These are phyloP conservation scores for Montipora cactus DNA, from an alignment of 64 coral and sea anemone species.

Conservation along the genomic window DNA sequence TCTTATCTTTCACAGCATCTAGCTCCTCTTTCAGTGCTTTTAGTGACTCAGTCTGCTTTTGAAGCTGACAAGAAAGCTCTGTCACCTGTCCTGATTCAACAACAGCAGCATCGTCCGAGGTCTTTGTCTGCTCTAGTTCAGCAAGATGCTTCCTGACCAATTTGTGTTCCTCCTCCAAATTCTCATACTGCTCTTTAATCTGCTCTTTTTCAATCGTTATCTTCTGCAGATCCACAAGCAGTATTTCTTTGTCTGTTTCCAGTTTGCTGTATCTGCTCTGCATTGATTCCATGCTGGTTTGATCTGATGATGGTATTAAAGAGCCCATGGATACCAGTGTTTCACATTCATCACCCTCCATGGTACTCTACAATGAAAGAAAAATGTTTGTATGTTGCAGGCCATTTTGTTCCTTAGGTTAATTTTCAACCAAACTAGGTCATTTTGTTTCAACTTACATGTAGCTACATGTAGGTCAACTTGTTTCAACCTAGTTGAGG, in stretches of 20 bases:
- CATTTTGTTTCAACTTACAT: too few species aligned
- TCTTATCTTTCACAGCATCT: not conserved
- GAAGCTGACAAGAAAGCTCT: not conserved
- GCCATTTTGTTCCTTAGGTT: not conserved
- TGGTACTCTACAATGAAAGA: constrained; percentile 1
- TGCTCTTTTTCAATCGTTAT: constrained; percentile 28
- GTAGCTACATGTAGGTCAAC: too few species aligned
- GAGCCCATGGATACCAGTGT: constrained; percentile 3
- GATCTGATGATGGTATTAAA: not conserved
- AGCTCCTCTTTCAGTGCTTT: not conserved
- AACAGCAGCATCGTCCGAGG: not conserved
- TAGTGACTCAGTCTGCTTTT: constrained; percentile 3
- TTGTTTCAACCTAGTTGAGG: too few species aligned
- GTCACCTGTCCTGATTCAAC: not conserved
- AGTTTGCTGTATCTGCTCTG: constrained; percentile 1
- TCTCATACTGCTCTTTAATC: not conserved
- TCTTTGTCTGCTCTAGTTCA: not conserved
- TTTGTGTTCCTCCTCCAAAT: constrained; percentile 15
- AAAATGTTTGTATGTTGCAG: too few species aligned
- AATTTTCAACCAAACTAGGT: not conserved
- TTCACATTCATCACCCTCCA: constrained; percentile 7
- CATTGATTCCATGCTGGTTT: not conserved
- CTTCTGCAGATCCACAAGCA: constrained; percentile 18
- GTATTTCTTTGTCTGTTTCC: constrained; percentile 49
- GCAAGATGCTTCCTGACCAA: constrained; percentile 3